These are phyloP conservation scores for Callospermophilus lateralis DNA, from an alignment of 2,113 vertebrate genomes.

Conservation along the genomic window DNA sequence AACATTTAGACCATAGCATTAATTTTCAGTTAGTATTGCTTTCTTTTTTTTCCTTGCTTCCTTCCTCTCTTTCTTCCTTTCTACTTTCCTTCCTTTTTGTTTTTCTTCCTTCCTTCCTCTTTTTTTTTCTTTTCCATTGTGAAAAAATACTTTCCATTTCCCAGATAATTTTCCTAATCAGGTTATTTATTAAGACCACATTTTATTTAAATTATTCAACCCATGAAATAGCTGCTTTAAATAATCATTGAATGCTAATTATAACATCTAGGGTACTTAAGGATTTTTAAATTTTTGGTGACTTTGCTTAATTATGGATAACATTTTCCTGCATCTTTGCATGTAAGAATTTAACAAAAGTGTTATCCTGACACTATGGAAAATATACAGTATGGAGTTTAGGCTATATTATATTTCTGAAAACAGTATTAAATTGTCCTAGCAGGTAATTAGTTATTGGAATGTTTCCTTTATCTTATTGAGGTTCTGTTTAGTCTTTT, in stretches of 20 bases:
- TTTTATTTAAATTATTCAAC: constrained; percentile 14
- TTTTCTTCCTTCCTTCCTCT: no score
- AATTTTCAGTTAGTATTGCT: constrained; percentile 38
- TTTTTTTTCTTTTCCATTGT: no score
- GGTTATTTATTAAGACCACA: not conserved
- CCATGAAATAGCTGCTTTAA: not conserved
- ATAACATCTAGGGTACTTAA: not conserved
- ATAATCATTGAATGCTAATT: constrained; percentile 1
- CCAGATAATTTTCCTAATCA: not conserved
- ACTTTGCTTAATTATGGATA: not conserved
- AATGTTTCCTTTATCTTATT: not conserved
- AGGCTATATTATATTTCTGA: not conserved
- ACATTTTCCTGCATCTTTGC: not conserved
- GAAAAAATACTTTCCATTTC: not conserved
- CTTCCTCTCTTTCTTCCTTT: no score
- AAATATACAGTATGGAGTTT: not conserved
- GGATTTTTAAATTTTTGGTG: not conserved
- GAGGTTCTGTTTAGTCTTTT: not conserved
- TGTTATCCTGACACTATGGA: not conserved
- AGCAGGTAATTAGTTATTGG: not conserved
- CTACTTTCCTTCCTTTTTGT: no score
- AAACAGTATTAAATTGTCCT: not conserved
- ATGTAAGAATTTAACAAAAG: not conserved
- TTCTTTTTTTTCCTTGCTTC: not conserved
- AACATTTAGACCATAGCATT: not conserved